Base-by-base conservation (phyloP, 2,888 invertebrate species). In the Panzeria rudis region DNA sequence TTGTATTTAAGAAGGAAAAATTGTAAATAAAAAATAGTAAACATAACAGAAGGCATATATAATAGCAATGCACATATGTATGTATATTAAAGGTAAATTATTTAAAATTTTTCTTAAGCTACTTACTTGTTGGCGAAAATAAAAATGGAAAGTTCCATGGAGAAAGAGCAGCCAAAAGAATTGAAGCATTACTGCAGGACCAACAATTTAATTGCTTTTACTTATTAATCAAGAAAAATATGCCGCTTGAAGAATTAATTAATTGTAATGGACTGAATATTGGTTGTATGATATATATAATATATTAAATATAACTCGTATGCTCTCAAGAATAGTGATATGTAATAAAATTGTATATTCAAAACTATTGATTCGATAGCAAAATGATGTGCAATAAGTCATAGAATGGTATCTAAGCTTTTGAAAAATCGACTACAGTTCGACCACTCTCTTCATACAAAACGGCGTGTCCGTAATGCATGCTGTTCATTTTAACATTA, bases 131-230 rank as follows among this genome's bases (percentile, higher is more conserved):
- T 44, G 15, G 25, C 6, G 9, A 38, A 56, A 29, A 17, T 3
- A 25, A 62, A 75, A 15, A 38, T 29, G 1, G 3, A 2, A 47
- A 23, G 13, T 11, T 23, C 0, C 6, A 1, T 17, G 17, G 7
- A 32, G 5, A 15, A 25, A 38, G 54, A 25, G 17, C 66, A 61
- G 35, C 32, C n/a, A n/a, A n/a, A n/a, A n/a, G 62, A 23, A 62
- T 9, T 52, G 25, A 29, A 9, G 20, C 17, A 15, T 20, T 15
- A 29, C 8, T 35, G 35, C 32, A 11, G 7, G 29, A 52, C 23
- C 25, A 50, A 38, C 23, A 50, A 38, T 52, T 52, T 69, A 23
- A 52, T 69, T 68, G 66, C 47, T 47, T 66, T 47, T 17, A 23
- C 20, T 52, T 50, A 68, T 35, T 50, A 50, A 68, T 50, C 23